A percentile compares a stretch with the other conserved stretches of the same genome.
These are phyloP conservation scores for Macroglossus sobrinus DNA, from an alignment of 2,113 vertebrate genomes.

Conservation along the genomic window DNA sequence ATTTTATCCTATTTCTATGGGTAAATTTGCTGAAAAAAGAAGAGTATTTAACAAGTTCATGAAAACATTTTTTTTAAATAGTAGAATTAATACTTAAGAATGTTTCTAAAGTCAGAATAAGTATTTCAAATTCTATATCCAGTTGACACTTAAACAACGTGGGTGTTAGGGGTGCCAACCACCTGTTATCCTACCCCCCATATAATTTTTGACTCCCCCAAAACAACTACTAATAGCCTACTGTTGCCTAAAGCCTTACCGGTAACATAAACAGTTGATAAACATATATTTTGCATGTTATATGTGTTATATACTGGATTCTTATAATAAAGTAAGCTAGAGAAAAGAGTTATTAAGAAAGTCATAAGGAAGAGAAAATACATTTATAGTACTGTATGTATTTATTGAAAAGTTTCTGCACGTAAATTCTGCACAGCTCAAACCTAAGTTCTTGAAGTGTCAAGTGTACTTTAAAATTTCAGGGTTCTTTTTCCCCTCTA, in stretches of 20 bases:
- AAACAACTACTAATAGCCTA: neutral
- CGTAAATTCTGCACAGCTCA: neutral
- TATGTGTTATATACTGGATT: neutral
- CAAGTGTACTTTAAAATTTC: neutral
- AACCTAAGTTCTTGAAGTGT: neutral
- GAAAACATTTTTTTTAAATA: neutral
- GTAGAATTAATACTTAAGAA: neutral
- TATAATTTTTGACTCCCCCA: neutral
- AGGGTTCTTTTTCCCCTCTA: neutral
- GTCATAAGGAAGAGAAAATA: neutral
- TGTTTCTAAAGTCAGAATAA: neutral
- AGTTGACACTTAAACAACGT: neutral
- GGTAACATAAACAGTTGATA: neutral
- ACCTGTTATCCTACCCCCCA: neutral
- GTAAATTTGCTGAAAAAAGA: conserved; percentile 28
- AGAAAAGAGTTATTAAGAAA: neutral
- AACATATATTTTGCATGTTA: neutral
- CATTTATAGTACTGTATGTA: neutral
- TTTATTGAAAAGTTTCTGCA: neutral
- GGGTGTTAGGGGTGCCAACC: neutral
- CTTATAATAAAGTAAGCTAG: neutral
- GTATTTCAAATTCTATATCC: neutral
- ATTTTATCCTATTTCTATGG: conserved; percentile 50
- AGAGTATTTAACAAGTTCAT: neutral
- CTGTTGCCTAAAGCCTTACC: neutral